Evolutionary conservation across 2,797 vertebrate genomes (phyloP).

Genomic region (Argentina silus): DNA sequence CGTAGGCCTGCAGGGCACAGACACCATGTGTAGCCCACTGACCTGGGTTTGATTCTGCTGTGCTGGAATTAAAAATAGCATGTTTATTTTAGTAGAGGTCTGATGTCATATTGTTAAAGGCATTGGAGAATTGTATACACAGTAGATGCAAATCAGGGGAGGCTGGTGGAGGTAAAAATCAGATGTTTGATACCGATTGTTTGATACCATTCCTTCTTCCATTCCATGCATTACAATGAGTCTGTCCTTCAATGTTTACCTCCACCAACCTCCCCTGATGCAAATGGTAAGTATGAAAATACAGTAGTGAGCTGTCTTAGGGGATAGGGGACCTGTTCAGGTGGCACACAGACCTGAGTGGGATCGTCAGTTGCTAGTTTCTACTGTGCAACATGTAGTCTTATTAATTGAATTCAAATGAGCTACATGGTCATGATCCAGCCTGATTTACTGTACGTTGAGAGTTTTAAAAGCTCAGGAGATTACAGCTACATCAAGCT

Average conservation of each 20-base stretch:
- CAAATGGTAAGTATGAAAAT: neutral
- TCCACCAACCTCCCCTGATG: no score
- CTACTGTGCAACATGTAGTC: slow-evolving; percentile 1
- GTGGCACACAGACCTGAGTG: slow-evolving; percentile 18
- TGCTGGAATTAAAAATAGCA: neutral
- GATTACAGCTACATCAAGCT: slow-evolving; percentile 41
- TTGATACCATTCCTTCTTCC: no score
- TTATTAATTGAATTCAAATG: slow-evolving; percentile 26
- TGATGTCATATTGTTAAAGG: neutral
- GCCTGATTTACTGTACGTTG: slow-evolving; percentile 62
- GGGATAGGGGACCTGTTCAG: slow-evolving; percentile 30
- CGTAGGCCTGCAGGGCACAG: slow-evolving; percentile 10
- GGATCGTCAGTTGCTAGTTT: slow-evolving; percentile 2
- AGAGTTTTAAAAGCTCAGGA: slow-evolving; percentile 41
- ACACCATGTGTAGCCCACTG: neutral
- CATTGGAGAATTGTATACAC: neutral
- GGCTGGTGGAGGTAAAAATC: no score
- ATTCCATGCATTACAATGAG: no score
- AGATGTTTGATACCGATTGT: no score
- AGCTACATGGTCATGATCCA: slow-evolving; percentile 29
- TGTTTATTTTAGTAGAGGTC: neutral
- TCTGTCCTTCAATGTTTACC: no score
- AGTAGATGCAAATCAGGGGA: no score
- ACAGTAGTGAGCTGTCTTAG: neutral
- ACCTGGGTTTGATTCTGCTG: slow-evolving; percentile 2